Evolutionary conservation across 2,797 vertebrate species (phyloP).

Genomic region (Rallus crepitans): DNA sequence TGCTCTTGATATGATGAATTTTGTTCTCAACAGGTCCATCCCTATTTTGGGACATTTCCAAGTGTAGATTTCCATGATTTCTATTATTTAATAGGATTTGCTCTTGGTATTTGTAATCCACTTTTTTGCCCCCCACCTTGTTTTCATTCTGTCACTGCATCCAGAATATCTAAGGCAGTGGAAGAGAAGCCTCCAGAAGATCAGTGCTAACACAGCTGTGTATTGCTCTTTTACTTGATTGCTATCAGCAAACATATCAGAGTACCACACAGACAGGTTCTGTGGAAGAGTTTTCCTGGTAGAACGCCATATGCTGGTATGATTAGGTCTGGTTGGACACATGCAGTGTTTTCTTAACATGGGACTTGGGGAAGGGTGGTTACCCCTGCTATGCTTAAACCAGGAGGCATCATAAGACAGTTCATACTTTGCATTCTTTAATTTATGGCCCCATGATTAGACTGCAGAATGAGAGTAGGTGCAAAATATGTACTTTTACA

Average conservation of each 20-base stretch:
- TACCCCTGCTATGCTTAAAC: neutral
- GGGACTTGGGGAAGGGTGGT: neutral
- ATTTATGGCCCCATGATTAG: neutral
- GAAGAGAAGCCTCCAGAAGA: neutral
- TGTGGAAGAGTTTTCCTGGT: neutral
- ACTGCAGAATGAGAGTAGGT: neutral
- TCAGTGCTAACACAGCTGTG: neutral
- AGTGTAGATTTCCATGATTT: neutral
- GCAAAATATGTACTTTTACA: neutral
- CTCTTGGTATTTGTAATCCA: neutral
- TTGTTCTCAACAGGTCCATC: neutral
- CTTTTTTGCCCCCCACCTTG: no score
- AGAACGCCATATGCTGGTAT: neutral
- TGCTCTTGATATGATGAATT: neutral
- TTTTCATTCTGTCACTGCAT: neutral
- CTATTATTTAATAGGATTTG: neutral
- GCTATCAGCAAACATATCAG: neutral
- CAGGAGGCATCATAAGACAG: neutral
- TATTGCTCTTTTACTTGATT: neutral
- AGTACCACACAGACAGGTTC: neutral
- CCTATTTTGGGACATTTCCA: neutral
- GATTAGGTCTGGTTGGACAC: neutral
- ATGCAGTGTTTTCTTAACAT: accelerated
- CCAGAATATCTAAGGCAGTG: neutral
- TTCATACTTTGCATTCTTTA: neutral